A percentile compares a stretch with the other conserved stretches of the same genome.
Conservation (phyloP, 2,113 vertebrate genomes). For the Gambusia holbrooki region DNA sequence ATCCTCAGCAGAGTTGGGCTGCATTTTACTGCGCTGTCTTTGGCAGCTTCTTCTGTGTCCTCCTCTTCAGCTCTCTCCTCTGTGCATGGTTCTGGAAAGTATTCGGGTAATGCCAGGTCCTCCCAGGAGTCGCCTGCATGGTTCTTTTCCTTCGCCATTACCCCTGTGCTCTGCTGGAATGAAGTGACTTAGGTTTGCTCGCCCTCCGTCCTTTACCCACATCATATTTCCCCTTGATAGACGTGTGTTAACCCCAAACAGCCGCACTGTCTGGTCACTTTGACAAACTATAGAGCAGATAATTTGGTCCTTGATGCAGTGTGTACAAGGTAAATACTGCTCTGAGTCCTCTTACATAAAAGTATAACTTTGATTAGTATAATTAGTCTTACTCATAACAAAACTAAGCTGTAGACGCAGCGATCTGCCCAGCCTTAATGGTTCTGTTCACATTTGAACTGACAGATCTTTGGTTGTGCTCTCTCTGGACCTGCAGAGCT, state of each 20-base stretch:
- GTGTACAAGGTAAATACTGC: conserved; percentile 46
- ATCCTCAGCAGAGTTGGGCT: conserved; percentile 66
- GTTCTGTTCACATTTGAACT: neutral
- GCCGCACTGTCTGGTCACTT: conserved; percentile 25
- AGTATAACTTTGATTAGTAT: neutral
- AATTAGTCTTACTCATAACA: neutral
- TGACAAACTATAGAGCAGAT: conserved; percentile 40
- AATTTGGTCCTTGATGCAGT: conserved; percentile 22
- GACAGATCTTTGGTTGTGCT: neutral
- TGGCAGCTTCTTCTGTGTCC: neutral
- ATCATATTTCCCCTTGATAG: conserved; percentile 36
- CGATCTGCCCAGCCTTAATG: neutral
- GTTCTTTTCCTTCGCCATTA: conserved; percentile 40
- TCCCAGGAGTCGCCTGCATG: conserved; percentile 10
- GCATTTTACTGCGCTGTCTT: conserved; percentile 14
- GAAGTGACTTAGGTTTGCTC: conserved; percentile 24
- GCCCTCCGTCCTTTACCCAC: conserved; percentile 22
- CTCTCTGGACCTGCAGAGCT: conserved; percentile 1
- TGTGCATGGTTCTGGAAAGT: conserved; percentile 16
- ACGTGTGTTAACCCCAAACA: conserved; percentile 64
- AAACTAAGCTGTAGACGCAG: neutral
- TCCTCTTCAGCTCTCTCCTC: conserved; percentile 7
- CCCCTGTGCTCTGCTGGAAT: conserved; percentile 9
- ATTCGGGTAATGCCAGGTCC: conserved; percentile 11
- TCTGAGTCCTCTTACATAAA: neutral